A percentile compares a stretch with the other conserved stretches of the same genome.
These are phyloP conservation scores for Limonius californicus DNA, from an alignment of 1,140 invertebrate genomes.

Conservation along the genomic window DNA sequence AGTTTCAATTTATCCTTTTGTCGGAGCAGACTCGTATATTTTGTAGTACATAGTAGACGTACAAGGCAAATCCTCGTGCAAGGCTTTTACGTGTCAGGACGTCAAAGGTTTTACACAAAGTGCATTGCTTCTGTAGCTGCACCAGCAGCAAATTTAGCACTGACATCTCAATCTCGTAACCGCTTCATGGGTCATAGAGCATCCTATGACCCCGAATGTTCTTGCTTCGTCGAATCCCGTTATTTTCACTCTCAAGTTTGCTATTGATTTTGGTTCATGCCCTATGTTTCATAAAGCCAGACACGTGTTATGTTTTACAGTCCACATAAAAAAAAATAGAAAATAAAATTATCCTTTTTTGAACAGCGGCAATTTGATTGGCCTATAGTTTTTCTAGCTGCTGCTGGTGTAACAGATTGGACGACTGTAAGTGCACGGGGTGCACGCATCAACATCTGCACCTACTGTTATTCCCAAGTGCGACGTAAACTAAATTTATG, in stretches of 20 bases:
- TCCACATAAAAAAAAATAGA: too few relatives aligned
- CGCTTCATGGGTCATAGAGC: constrained; percentile 2
- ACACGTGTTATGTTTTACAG: too few relatives aligned
- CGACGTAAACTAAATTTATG: constrained; percentile 13
- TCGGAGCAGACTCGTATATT: neutral
- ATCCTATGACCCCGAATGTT: constrained; percentile 1
- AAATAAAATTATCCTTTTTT: too few relatives aligned
- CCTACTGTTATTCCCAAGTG: constrained; percentile 1
- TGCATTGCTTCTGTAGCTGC: neutral
- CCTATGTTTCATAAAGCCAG: too few relatives aligned
- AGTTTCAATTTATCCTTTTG: neutral
- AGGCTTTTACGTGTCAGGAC: constrained; percentile 10
- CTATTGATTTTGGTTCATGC: neutral
- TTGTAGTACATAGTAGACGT: neutral
- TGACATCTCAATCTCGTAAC: constrained; percentile 10
- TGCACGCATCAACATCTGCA: constrained; percentile 4
- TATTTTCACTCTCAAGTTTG: constrained; percentile 1
- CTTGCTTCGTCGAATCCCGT: neutral
- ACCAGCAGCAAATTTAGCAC: constrained; percentile 4
- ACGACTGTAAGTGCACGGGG: neutral
- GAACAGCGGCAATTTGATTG: too few relatives aligned
- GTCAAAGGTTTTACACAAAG: constrained; percentile 2
- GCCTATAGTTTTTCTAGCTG: too few relatives aligned
- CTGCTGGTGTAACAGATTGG: too few relatives aligned
- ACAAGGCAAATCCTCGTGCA: neutral